Evolutionary conservation across 2,797 vertebrate species (phyloP).

Genomic region (Poeciliopsis turneri): DNA sequence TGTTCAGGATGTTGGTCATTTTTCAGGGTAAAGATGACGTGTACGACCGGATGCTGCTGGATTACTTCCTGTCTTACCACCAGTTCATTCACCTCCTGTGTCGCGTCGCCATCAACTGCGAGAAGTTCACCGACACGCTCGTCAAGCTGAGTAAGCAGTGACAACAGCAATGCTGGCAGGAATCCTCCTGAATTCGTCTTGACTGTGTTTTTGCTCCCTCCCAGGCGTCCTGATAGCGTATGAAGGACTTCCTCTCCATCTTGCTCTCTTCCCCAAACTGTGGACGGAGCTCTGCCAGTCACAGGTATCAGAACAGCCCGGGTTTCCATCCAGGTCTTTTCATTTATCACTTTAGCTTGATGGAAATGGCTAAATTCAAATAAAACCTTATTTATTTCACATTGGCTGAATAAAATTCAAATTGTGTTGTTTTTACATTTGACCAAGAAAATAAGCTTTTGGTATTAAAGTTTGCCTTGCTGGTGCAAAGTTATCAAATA

Average conservation of each 20-base stretch:
- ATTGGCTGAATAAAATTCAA: too few species aligned
- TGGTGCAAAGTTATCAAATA: too few species aligned
- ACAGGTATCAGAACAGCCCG: constrained; percentile 80
- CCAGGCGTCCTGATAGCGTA: constrained; percentile 97
- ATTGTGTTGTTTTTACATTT: too few species aligned
- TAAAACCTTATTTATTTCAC: too few species aligned
- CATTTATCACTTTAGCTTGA: neutral
- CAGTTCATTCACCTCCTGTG: constrained; percentile 98
- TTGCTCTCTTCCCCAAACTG: constrained; percentile 94
- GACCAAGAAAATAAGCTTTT: too few species aligned
- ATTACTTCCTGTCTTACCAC: constrained; percentile 98
- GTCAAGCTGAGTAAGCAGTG: constrained; percentile 91
- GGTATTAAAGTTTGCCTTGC: too few species aligned
- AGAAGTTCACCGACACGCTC: constrained; percentile 98
- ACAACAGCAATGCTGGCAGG: neutral
- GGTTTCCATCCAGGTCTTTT: neutral
- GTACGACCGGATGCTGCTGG: constrained; percentile 97
- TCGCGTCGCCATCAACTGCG: constrained; percentile 98
- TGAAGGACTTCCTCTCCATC: constrained; percentile 95
- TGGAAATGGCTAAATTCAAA: too few species aligned
- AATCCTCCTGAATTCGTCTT: rapidly evolving
- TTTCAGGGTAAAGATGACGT: constrained; percentile 96
- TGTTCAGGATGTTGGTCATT: neutral
- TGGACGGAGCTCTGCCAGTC: constrained; percentile 98
- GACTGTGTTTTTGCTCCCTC: neutral